Evolutionary conservation across 2,888 invertebrate species (phyloP), one percentile per base, ranked within the genome.

Genomic region (Amphipoea oculea): DNA sequence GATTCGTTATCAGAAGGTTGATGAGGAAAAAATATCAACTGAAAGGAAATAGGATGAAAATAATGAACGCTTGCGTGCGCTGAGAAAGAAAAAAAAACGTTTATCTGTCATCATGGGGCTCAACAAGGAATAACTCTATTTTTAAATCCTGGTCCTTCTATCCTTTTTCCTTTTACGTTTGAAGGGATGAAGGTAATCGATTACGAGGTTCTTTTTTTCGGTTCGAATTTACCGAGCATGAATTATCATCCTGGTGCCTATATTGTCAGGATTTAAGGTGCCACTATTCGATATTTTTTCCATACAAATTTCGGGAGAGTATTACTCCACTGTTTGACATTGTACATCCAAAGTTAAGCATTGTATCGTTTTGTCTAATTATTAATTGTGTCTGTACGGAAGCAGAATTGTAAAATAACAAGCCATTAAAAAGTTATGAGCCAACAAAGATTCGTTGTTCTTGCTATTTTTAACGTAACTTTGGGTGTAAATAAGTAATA

Each of bases 41-140:
- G 2, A 62, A 66, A 14, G 65, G 60, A 71, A 63, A 74, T 66
- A 72, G 62, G 42, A 76, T 54, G 51, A 65, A 76, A 57, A 23
- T 72, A 73, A 75, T 78, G 68, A 79, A 76, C 72, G 74, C 63
- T 66, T 74, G 14, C 48, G 51, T 63, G 69, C 40, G 20, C 48
- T 48, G 5, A 29, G n/a, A 73, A n/a, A 73, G n/a, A 73, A 76
- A 62, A 70, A 70, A 73, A 62, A 66, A n/a, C 42, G 20, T 63
- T 63, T 54, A 78, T 67, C 57, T 71, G n/a, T n/a, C 36, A 76
- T 71, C 54, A 74, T 51, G 67, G 71, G n/a, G 57, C 67, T 68
- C 76, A 29, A 65, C 62, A 71, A 74, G 82, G 65, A 67, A 74
- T 78, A 73, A 76, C 81, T 85, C 40, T 74, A 54, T 81, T 84